Evolutionary conservation across 2,797 vertebrate genomes (phyloP).

Genomic region (Rhinatrema bivittatum): DNA sequence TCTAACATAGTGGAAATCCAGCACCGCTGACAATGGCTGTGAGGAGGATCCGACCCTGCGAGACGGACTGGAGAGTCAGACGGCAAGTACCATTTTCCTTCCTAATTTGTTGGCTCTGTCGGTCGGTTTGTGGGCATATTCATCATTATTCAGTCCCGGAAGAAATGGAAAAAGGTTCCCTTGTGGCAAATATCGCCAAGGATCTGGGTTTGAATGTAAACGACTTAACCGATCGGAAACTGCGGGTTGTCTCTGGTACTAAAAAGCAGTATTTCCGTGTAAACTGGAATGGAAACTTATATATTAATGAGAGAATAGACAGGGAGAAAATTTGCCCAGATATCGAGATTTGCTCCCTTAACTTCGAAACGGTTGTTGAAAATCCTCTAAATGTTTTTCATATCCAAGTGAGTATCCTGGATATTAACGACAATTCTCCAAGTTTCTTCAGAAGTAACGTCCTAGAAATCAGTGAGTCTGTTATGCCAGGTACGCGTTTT

Average conservation of each 20-base stretch:
- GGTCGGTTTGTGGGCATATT: background rate
- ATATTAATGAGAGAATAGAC: constrained; percentile 41
- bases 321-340: constrained; percentile 41
- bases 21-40: constrained; percentile 36
- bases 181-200: constrained; percentile 5
- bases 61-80: background rate
- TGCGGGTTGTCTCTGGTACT: constrained; percentile 33
- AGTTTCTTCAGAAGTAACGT: constrained; percentile 29
- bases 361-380: constrained; percentile 39
- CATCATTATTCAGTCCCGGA: background rate
- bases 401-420: constrained; percentile 35
- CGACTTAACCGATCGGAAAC: constrained; percentile 36
- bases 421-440: constrained; percentile 53
- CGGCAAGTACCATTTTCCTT: constrained; percentile 4
- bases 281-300: constrained; percentile 37
- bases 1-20: too few relatives aligned
- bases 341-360: constrained; percentile 25
- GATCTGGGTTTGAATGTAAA: constrained; percentile 36
- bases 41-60: background rate
- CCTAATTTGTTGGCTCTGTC: background rate
- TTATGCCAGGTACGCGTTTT: constrained; percentile 20
- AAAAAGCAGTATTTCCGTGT: constrained; percentile 37
- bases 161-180: background rate
- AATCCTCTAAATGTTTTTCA: constrained; percentile 37
- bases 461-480: constrained; percentile 28